Conservation (phyloP, 2,797 vertebrate species). For the Sebastes kiyomatsui region DNA sequence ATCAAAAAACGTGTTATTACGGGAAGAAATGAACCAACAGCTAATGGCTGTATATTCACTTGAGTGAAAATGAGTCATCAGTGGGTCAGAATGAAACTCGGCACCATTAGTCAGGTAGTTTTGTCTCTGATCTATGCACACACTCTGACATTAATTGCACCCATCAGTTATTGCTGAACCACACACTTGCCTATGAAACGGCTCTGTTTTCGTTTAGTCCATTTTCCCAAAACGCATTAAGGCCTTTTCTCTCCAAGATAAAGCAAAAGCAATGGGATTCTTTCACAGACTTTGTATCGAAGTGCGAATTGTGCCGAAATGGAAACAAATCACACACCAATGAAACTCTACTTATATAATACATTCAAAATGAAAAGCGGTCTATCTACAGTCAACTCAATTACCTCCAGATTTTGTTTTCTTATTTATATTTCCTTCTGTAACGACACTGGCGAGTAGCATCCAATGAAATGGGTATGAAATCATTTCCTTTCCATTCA, state of each 20-base stretch:
- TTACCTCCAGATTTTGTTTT: background rate
- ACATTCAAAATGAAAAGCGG: background rate
- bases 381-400: background rate
- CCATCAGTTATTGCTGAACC: conserved; percentile 40
- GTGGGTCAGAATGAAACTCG: conserved; percentile 49
- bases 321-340: background rate
- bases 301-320: background rate
- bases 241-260: background rate
- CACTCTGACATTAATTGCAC: conserved; percentile 50
- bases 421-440: background rate
- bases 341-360: background rate
- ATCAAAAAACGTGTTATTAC: conserved; percentile 36
- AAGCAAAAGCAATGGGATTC: background rate
- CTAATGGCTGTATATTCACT: conserved; percentile 50
- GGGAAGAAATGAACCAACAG: conserved; percentile 35
- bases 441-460: background rate
- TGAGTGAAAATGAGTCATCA: conserved; percentile 51
- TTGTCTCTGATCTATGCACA: conserved; percentile 50
- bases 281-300: background rate
- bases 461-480: background rate
- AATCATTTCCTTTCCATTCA: background rate
- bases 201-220: conserved; percentile 10
- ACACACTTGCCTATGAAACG: conserved; percentile 15
- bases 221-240: conserved; percentile 4
- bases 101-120: conserved; percentile 52